A percentile compares a stretch with the other conserved stretches of the same genome.
phyloP scores from a whole-genome alignment of 1,140 invertebrate species.

The Drosophila pruinosa region DNA sequence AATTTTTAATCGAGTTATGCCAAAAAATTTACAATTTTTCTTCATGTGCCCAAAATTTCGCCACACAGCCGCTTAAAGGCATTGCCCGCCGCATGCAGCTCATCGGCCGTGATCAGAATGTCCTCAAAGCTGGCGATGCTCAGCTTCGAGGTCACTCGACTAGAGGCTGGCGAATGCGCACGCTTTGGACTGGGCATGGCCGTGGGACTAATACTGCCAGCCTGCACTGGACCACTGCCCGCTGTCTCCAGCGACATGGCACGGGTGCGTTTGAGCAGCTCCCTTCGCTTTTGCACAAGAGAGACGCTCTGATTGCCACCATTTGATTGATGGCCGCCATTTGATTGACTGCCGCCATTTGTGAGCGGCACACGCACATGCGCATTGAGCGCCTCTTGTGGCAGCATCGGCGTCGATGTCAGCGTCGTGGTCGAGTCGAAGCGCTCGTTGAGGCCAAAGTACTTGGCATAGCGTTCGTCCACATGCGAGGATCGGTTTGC shows the following conservation, averaged over 20 bases:
- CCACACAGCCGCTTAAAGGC: constrained; percentile 29
- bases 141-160: constrained; percentile 6
- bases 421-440: constrained; percentile 30
- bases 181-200: constrained; percentile 57
- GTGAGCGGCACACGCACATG: constrained; percentile 42
- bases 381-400: constrained; percentile 55
- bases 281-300: constrained; percentile 50
- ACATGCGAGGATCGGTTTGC: constrained; percentile 33
- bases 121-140: constrained; percentile 62
- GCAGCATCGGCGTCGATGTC: neutral
- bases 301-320: neutral
- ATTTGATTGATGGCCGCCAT: too few species aligned
- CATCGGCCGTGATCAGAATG: constrained; percentile 68
- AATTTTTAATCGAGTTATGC: constrained; percentile 48
- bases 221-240: neutral
- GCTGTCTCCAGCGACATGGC: constrained; percentile 51
- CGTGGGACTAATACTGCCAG: constrained; percentile 45
- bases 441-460: constrained; percentile 60
- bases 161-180: constrained; percentile 49
- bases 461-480: constrained; percentile 73
- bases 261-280: constrained; percentile 61
- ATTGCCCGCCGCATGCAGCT: constrained; percentile 40
- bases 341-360: neutral
- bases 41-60: constrained; percentile 35
- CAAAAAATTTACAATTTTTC: constrained; percentile 58